These are phyloP conservation scores for Myiopsitta monachus DNA, from an alignment of 2,113 vertebrate genomes.

Conservation along the genomic window DNA sequence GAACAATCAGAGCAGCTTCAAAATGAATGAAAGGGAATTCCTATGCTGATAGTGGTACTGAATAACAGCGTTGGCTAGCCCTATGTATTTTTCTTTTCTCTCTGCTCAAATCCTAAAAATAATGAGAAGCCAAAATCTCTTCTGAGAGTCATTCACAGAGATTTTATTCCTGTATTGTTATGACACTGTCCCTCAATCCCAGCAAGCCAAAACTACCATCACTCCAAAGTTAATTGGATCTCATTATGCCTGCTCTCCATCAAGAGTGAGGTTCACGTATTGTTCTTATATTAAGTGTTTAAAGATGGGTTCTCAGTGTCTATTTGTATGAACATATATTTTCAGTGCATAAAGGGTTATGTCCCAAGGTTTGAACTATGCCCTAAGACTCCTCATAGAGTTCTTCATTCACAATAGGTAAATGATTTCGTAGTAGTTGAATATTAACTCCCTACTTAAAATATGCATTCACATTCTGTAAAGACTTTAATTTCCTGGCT, in stretches of 20 bases:
- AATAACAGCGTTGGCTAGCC: not conserved
- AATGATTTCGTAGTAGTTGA: not conserved
- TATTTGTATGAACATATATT: constrained; percentile 4
- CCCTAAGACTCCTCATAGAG: not conserved
- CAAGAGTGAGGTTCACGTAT: not conserved
- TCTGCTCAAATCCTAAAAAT: not conserved
- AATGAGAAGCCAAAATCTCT: not conserved
- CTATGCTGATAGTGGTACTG: not conserved
- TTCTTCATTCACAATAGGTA: constrained; percentile 17
- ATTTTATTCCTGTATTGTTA: not conserved
- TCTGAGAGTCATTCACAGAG: not conserved
- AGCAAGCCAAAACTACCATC: not conserved
- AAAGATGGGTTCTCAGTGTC: not conserved
- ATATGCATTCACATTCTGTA: not conserved
- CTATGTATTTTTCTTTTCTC: not conserved
- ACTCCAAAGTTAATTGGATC: not conserved
- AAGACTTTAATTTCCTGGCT: not conserved
- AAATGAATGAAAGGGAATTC: not conserved
- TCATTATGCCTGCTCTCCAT: not conserved
- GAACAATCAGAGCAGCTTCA: not conserved
- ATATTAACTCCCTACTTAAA: constrained; percentile 14
- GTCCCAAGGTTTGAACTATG: not conserved
- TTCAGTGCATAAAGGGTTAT: not conserved
- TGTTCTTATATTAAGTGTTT: not conserved
- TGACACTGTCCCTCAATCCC: not conserved